A percentile compares a stretch with the other conserved stretches of the same genome.
Conservation (phyloP, 1,140 invertebrate species). For the Scaptomyza hsui region DNA sequence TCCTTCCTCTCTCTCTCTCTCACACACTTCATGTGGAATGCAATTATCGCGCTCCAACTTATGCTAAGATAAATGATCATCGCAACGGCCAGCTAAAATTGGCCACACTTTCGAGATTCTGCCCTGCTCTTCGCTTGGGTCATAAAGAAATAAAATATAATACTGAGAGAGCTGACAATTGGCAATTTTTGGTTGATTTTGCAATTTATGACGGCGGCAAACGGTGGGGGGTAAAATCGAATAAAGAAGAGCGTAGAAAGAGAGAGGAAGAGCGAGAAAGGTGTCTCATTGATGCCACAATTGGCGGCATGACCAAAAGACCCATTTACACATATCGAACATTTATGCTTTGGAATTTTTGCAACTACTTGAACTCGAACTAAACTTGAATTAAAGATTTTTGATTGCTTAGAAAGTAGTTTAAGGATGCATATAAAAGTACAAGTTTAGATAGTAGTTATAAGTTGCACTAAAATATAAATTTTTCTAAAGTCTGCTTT, state of each 20-base stretch:
- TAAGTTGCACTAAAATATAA: no score
- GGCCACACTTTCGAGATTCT: conserved; percentile 64
- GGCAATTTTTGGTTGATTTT: conserved; percentile 69
- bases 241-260: no score
- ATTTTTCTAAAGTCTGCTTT: not conserved
- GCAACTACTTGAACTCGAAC: no score
- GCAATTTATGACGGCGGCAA: conserved; percentile 53
- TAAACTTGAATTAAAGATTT: not conserved
- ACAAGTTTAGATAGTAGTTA: no score
- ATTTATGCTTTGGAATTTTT: not conserved
- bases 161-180: conserved; percentile 55
- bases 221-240: not conserved
- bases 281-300: not conserved
- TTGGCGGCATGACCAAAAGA: conserved; percentile 65
- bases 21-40: conserved; percentile 52
- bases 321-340: conserved; percentile 19
- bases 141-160: conserved; percentile 45
- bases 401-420: no score
- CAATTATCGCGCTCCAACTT: conserved; percentile 79
- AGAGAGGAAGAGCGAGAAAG: not conserved
- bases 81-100: conserved; percentile 54
- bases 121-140: conserved; percentile 3
- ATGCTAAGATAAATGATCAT: conserved; percentile 75
- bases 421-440: not conserved
- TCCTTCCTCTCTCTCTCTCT: not conserved